These are phyloP conservation scores for Drosophila sp. DNA, from an alignment of 1,140 invertebrate species.

Conservation along the genomic window DNA sequence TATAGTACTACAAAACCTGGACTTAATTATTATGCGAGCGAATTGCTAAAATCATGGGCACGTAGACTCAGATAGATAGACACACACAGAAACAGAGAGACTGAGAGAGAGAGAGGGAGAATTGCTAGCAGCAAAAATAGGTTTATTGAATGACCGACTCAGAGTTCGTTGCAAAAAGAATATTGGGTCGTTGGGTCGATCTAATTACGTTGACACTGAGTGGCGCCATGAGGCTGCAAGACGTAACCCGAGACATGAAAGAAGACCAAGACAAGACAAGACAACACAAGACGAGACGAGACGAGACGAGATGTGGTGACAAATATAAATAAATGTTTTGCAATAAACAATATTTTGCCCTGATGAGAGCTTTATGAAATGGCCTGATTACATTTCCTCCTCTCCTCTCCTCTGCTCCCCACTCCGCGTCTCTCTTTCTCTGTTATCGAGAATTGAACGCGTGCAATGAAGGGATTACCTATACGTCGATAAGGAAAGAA, in stretches of 20 bases:
- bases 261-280: slow-evolving; percentile 9
- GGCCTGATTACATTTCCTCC: slow-evolving; percentile 60
- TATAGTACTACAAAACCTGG: slow-evolving; percentile 7
- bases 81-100: neutral
- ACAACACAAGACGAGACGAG: slow-evolving; percentile 3
- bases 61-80: slow-evolving; percentile 40
- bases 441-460: slow-evolving; percentile 5
- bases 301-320: neutral
- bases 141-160: slow-evolving; percentile 13
- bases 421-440: neutral
- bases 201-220: slow-evolving; percentile 52
- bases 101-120: neutral
- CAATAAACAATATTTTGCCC: neutral
- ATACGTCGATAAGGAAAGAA: neutral
- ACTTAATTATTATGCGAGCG: slow-evolving; percentile 45
- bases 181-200: slow-evolving; percentile 25
- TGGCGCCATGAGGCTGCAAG: slow-evolving; percentile 67
- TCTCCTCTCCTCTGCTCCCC: neutral
- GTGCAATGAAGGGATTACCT: slow-evolving; percentile 8
- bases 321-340: slow-evolving; percentile 15
- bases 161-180: neutral
- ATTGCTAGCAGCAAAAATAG: neutral
- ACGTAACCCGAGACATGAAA: slow-evolving; percentile 51
- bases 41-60: slow-evolving; percentile 39
- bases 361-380: slow-evolving; percentile 26